Evolutionary conservation across 2,113 vertebrate genomes (phyloP).

Genomic region (Muntiacus muntjak): DNA sequence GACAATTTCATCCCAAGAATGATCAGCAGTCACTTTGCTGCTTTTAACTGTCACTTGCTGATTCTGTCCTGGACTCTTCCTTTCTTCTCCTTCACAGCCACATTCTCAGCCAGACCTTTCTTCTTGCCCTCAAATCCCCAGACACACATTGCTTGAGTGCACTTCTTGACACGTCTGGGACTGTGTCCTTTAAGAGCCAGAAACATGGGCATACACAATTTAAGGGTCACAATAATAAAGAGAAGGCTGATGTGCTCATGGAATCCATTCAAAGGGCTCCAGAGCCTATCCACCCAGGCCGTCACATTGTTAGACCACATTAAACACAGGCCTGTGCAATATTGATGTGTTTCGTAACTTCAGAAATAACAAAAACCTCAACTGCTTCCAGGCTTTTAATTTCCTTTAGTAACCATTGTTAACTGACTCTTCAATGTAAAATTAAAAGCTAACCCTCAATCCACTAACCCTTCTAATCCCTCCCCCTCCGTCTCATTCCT

Average conservation of each 20-base stretch:
- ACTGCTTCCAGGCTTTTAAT: conserved; percentile 75
- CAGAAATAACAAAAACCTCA: conserved; percentile 75
- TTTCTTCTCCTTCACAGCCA: not conserved
- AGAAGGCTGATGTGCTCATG: conserved; percentile 58
- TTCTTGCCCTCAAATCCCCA: conserved; percentile 53
- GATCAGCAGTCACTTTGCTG: not conserved
- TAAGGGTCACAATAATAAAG: conserved; percentile 47
- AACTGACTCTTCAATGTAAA: conserved; percentile 67
- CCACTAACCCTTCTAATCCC: not conserved
- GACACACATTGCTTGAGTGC: conserved; percentile 26
- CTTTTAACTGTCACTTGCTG: conserved; percentile 10
- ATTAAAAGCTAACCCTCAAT: conserved; percentile 66
- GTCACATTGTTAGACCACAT: conserved; percentile 68
- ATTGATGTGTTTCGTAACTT: conserved; percentile 70
- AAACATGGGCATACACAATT: conserved; percentile 43
- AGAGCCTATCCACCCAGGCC: conserved; percentile 60
- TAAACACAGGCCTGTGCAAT: conserved; percentile 68
- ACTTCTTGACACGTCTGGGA: conserved; percentile 52
- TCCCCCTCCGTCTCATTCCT: not conserved
- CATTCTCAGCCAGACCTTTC: conserved; percentile 17
- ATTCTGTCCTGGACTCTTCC: not conserved
- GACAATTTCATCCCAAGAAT: conserved; percentile 23
- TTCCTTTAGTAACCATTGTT: conserved; percentile 74
- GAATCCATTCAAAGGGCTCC: conserved; percentile 70
- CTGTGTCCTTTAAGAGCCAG: conserved; percentile 8